Percentiles rank a stretch among this genome's conserved stretches.
phyloP scores from a whole-genome alignment of 2,888 invertebrate genomes.

The Aphidius colemani region DNA sequence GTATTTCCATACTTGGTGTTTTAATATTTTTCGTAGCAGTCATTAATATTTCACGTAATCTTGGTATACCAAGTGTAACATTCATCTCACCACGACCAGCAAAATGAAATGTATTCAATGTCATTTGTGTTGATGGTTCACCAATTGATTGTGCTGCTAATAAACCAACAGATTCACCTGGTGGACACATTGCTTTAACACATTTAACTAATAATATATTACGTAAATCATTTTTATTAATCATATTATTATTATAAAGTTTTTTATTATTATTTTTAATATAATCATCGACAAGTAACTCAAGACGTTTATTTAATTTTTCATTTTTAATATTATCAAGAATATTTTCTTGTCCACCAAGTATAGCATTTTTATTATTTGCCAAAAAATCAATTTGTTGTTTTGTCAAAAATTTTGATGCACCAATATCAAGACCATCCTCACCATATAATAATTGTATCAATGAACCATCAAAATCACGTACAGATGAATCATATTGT shows the following conservation, averaged over 20 bases:
- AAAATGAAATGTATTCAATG: slow-evolving; percentile 99
- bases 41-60: slow-evolving; percentile 96
- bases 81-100: slow-evolving; percentile 99
- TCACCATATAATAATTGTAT: slow-evolving; percentile 91
- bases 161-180: slow-evolving; percentile 96
- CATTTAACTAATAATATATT: slow-evolving; percentile 78
- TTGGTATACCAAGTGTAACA: slow-evolving; percentile 98
- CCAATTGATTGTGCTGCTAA: slow-evolving; percentile 98
- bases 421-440: slow-evolving; percentile 88
- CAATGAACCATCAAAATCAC: slow-evolving; percentile 88
- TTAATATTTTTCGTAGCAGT: slow-evolving; percentile 90
- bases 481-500: slow-evolving; percentile 90
- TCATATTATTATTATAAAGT: slow-evolving; percentile 17
- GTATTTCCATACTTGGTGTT: slow-evolving; percentile 96
- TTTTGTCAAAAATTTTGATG: slow-evolving; percentile 80
- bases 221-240: slow-evolving; percentile 62
- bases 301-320: slow-evolving; percentile 69
- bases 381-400: slow-evolving; percentile 80
- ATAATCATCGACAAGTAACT: slow-evolving; percentile 70
- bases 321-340: too few relatives aligned
- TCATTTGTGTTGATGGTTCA: slow-evolving; percentile 99
- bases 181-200: slow-evolving; percentile 77
- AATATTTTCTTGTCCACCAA: too few relatives aligned
- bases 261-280: slow-evolving; percentile 49
- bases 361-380: slow-evolving; percentile 75